Evolutionary conservation across 92 coral and sea anemone species (phyloP).

Genomic region (Porites cylindrica): DNA sequence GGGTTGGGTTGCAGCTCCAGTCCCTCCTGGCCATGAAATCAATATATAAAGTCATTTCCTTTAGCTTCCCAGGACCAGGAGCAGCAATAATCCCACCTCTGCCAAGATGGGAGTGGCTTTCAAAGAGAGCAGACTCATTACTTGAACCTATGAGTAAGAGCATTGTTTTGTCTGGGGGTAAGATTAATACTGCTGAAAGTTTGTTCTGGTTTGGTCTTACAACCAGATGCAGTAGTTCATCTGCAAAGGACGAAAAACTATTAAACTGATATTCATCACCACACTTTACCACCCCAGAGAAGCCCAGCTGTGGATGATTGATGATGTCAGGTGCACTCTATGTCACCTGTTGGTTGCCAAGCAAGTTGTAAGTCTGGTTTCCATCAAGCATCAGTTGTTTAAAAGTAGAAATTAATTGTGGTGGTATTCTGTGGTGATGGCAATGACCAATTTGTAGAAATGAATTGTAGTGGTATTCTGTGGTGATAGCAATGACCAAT

Average conservation of each 20-base stretch:
- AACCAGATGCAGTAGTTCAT: background rate
- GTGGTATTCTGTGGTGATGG: conserved; percentile 24
- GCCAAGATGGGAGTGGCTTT: conserved; percentile 53
- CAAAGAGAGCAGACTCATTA: conserved; percentile 36
- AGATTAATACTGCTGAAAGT: conserved; percentile 52
- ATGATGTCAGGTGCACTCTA: conserved; percentile 62
- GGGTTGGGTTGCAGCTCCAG: conserved; percentile 26
- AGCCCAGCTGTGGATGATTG: conserved; percentile 50
- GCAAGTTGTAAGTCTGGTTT: conserved; percentile 47
- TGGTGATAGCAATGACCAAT: background rate
- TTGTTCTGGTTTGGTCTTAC: conserved; percentile 30
- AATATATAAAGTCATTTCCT: conserved; percentile 33
- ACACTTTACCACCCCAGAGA: conserved; percentile 41
- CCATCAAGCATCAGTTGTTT: conserved; percentile 46
- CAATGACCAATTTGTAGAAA: background rate
- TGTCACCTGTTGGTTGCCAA: conserved; percentile 36
- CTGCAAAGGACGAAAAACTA: conserved; percentile 40
- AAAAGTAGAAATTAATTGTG: conserved; percentile 5
- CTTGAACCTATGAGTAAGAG: conserved; percentile 16
- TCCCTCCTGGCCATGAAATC: conserved; percentile 50
- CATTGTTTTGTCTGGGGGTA: conserved; percentile 60
- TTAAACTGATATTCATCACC: conserved; percentile 52
- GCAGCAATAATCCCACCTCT: conserved; percentile 48
- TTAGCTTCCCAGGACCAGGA: conserved; percentile 31
- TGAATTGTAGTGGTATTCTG: too few species aligned